Base-by-base conservation (phyloP, 1,140 invertebrate species). In the Apis laboriosa region DNA sequence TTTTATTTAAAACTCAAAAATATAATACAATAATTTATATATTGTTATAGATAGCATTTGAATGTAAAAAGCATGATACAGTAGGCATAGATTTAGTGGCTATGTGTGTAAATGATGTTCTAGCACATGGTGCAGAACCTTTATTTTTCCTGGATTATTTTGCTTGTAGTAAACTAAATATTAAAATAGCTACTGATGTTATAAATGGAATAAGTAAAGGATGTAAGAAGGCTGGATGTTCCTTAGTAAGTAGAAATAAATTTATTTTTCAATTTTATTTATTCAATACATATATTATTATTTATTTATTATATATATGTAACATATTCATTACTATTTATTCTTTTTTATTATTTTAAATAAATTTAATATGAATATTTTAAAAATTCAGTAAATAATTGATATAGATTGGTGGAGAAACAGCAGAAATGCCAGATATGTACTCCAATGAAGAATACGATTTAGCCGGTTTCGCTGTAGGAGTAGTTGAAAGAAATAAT, bases 111-210 rank as follows among this genome's bases (percentile, higher is more conserved):
- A 99, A 99, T 94, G 99, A 99, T 93, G 96, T 99, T 70, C 94
- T 99, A 34, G 98, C 98, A 63, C 97, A 99, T 86, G 98, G 98
- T 34, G 99, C 99, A 0, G 98, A 98, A 90, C 98, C 99, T 0
- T 94, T 99, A 67, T 99, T 98, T 79, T 99, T 99, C 92, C 94
- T 99, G 1, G 99, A 99, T 94, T 99, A 99, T 93, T 99, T 98
- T 94, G 98, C 99, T 17, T 98, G 97, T 92, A 98, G 98, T 8
- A 95, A 96, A 83, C 94, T 99, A 66, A 95, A 99, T 89, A 95
- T 98, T 11, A 94, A 96, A 1, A 93, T 96, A 24, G 97, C 98
- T 0, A 95, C 95, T 2, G 94, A 96, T 83, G 97, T 99, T 7
- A 95, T 99, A 9, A 94, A 95, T 77, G 98, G 99, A 5, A 97